Base-by-base conservation (phyloP, 1,140 invertebrate species). In the Zaprionus camerounensis region DNA sequence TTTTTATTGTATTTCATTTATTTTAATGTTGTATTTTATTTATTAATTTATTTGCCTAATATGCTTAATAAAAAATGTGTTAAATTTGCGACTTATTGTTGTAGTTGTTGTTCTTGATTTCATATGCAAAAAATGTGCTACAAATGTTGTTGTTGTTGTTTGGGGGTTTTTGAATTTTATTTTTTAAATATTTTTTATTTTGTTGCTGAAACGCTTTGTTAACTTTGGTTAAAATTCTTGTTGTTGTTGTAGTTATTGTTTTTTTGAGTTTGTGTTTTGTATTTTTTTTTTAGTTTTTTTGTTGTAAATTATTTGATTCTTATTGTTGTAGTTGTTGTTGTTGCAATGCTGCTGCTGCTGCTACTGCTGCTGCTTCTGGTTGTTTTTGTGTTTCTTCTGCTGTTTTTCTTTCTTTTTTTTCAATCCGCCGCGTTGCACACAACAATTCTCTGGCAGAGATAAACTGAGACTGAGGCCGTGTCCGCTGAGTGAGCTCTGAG, bases 371-470 rank as follows among this genome's bases (percentile, higher is more conserved):
- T 58, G 7, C 41, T 49, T 67, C 9, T 67, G 56, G 72, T 64
- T 64, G 53, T 77, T 28, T 61, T 65, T 41, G 44, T 51, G 38
- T 49, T 59, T 56, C 24, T 6, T 55, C 41, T 56, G 55, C 38
- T 65, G 13, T 59, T 65, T 15, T 59, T 34, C 38, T 20, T 61
- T 76, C 31, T 57, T 51, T 46, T 17, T 80, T 64, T 74, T 85
- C 49, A 78, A 69, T 84, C 85, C 82, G 81, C 85, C 86, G 81
- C 85, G 79, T 85, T 90, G 83, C 85, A 85, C 85, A 88, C 85
- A 86, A 86, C 84, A 88, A 88, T 88, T 90, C 85, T 81, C 85
- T 81, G 86, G 82, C 85, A 90, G 85, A 90, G 85, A 90, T 90
- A 83, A 90, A 90, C 86, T 90, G 74, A 90, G 82, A 90, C 85